Conservation (phyloP, 2,113 vertebrate genomes). For the Himantopus leucocephalus region DNA sequence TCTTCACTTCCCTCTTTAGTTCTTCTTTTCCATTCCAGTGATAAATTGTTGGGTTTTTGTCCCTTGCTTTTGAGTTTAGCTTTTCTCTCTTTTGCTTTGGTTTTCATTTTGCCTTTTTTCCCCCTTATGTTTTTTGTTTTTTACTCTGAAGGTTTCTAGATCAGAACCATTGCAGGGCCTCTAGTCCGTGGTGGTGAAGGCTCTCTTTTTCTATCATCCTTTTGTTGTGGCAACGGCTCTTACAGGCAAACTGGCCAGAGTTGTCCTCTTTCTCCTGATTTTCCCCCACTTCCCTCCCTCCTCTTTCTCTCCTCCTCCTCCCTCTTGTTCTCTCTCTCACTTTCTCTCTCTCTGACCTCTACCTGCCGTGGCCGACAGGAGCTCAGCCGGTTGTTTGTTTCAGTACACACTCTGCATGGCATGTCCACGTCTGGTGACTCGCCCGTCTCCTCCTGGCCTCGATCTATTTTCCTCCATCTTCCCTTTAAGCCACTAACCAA, state of each 20-base stretch:
- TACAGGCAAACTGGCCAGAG: constrained; percentile 85
- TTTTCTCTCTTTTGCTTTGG: constrained; percentile 22
- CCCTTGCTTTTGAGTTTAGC: background rate
- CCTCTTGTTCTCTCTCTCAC: background rate
- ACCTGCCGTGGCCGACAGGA: constrained; percentile 61
- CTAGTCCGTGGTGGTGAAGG: constrained; percentile 64
- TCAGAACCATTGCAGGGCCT: constrained; percentile 70
- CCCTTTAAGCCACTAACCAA: constrained; percentile 72
- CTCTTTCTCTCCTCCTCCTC: background rate
- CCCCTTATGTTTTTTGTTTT: constrained; percentile 15
- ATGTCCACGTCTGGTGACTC: constrained; percentile 83
- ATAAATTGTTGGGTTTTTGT: background rate
- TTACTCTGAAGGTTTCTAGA: constrained; percentile 65
- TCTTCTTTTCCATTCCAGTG: background rate
- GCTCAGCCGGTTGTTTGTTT: constrained; percentile 75
- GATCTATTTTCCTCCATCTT: constrained; percentile 40
- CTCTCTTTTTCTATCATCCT: constrained; percentile 58
- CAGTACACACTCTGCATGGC: constrained; percentile 88
- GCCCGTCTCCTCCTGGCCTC: constrained; percentile 36
- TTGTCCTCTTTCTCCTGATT: constrained; percentile 75
- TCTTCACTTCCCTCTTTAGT: background rate
- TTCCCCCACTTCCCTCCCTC: constrained; percentile 2
- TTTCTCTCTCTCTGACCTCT: constrained; percentile 41
- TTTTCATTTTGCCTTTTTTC: constrained; percentile 22
- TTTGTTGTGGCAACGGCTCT: constrained; percentile 80